Percentiles rank a stretch among this genome's conserved stretches.
These are phyloP conservation scores for Dendroctonus valens DNA, from an alignment of 1,140 invertebrate species.

Conservation along the genomic window DNA sequence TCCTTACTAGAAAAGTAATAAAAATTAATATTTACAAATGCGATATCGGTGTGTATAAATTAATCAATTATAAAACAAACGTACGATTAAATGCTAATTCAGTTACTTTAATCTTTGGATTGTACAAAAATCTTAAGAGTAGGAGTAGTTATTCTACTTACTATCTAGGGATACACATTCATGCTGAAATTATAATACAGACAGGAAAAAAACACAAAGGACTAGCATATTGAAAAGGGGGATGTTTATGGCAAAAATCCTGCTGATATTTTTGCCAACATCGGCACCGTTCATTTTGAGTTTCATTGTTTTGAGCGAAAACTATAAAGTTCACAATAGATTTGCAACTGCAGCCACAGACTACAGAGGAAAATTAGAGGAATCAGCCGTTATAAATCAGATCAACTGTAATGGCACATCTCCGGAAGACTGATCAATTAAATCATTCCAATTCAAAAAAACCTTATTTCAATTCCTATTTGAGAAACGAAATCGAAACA, in stretches of 20 bases:
- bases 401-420: no score
- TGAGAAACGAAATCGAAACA: no score
- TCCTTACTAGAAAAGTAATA: conserved; percentile 20
- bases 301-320: no score
- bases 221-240: conserved; percentile 42
- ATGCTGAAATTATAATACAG: conserved; percentile 35
- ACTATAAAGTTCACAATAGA: no score
- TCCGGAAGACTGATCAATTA: no score
- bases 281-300: no score
- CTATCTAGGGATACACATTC: conserved; percentile 35
- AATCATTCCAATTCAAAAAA: no score
- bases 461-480: no score
- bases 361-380: no score
- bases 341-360: no score
- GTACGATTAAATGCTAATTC: conserved; percentile 26
- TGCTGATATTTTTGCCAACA: no score
- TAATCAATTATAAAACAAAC: conserved; percentile 11
- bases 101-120: conserved; percentile 49
- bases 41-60: conserved; percentile 15
- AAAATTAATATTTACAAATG: conserved; percentile 31
- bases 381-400: no score
- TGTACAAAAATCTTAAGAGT: conserved; percentile 47
- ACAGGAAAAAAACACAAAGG: conserved; percentile 38
- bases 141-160: conserved; percentile 33
- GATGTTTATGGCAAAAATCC: conserved; percentile 2